Evolutionary conservation across 2,113 vertebrate genomes (phyloP), one percentile per base, ranked within the genome.

Genomic region (Passer montanus): DNA sequence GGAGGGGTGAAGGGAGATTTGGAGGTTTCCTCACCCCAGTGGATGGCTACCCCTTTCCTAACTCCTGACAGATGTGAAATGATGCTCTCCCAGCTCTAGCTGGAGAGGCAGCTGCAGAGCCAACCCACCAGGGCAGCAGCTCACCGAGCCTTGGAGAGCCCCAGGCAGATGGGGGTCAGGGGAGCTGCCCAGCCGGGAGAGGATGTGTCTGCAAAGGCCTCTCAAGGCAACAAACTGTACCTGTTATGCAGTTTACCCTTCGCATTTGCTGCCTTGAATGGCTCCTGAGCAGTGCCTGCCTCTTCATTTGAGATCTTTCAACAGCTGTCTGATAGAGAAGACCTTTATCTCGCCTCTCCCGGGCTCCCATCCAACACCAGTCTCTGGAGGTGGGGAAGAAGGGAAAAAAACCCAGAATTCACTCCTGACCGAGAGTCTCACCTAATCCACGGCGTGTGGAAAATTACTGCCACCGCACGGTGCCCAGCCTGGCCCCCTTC

Each of bases 321-420:
- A 74, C 90, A 96, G 90, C 94, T 95, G 90, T 68, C 94, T 95
- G 93, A 94, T 90, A 93, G 93, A 78, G 92, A 74, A 95, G 94
- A 94, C 94, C 92, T 95, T 96, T 96, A 95, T 96, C 94, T 94
- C 28, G 47, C 87, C 75, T 93, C 68, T 83, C 67, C 88, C 0
- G 31, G 93, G 95, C 94, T 93, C 49, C 33, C 68, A 75, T 96
- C 96, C 93, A 96, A 35, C 56, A n/a, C 52, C 0, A 0, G 53
- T 47, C 85, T 93, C 83, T 41, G 64, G 85, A 94, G 88, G 76
- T 92, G 70, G 68, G 75, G 91, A 93, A 93, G 83, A 70, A 91
- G 43, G 50, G 60, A 9, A 10, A 70, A 68, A 84, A 77, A 66
- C 17, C 0, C 67, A 87, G 59, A 90, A 90, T 85, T 90, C 56